A percentile compares a stretch with the other conserved stretches of the same genome.
These are phyloP conservation scores for Nemoura dubitans DNA, from an alignment of 2,888 invertebrate species.

Conservation along the genomic window DNA sequence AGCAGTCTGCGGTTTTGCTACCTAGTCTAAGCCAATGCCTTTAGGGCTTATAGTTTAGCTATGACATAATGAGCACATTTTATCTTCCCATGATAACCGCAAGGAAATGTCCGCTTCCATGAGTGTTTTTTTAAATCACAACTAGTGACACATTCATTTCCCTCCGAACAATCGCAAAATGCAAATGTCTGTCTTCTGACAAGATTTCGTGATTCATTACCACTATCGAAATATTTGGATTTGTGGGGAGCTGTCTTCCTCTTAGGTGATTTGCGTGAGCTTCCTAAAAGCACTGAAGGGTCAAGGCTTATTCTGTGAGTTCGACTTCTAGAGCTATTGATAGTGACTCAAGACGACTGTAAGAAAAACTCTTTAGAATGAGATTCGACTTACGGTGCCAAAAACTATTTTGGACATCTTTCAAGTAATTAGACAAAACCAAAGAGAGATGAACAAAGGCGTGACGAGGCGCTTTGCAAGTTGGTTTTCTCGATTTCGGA, in stretches of 20 bases:
- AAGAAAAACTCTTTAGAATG: neutral
- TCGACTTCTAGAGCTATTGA: neutral
- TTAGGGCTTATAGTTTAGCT: neutral
- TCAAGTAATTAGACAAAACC: conserved; percentile 12
- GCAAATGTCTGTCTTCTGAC: too few species aligned
- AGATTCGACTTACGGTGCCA: neutral
- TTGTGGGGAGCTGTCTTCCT: too few species aligned
- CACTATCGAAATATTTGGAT: too few species aligned
- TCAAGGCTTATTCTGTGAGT: neutral
- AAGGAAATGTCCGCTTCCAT: neutral
- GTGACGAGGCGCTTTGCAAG: neutral
- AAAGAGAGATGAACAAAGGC: neutral
- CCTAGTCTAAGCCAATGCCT: neutral
- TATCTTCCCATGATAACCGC: neutral
- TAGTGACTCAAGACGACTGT: neutral
- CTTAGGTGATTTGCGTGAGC: too few species aligned
- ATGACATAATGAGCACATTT: neutral
- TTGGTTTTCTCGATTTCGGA: neutral
- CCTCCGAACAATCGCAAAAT: too few species aligned
- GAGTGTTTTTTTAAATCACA: neutral
- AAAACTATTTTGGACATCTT: conserved; percentile 12
- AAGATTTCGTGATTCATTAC: too few species aligned
- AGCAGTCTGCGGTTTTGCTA: neutral
- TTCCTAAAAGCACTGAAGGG: neutral
- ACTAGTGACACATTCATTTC: neutral